Percentiles rank a stretch among this genome's conserved stretches.
Evolutionary conservation across 2,888 invertebrate genomes (phyloP).

Genomic region (Brachyptera putata): DNA sequence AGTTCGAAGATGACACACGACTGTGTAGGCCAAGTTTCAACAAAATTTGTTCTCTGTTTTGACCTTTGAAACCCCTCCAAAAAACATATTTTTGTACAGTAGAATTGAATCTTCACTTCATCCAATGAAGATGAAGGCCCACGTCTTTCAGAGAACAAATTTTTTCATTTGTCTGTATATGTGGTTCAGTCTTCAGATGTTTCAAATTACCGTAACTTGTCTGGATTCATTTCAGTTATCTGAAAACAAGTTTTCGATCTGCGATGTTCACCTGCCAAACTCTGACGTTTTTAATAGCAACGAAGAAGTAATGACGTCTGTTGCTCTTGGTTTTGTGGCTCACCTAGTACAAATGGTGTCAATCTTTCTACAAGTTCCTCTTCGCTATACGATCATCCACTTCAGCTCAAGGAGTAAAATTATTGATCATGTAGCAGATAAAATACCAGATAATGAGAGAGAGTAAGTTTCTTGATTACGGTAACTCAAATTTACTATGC

Average conservation of each 20-base stretch:
- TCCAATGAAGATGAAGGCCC: no score
- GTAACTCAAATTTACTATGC: no score
- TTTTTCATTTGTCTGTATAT: no score
- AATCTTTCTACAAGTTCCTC: slow-evolving; percentile 75
- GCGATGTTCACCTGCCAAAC: slow-evolving; percentile 67
- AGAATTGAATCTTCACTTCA: no score
- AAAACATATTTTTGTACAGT: no score
- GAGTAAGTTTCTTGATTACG: slow-evolving; percentile 50
- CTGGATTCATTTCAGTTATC: background rate
- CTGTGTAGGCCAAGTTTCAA: no score
- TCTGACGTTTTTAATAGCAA: slow-evolving; percentile 59
- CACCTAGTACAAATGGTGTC: slow-evolving; percentile 80
- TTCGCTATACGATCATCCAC: slow-evolving; percentile 77
- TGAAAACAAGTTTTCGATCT: slow-evolving; percentile 56
- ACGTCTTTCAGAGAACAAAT: no score
- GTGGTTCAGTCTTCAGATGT: no score
- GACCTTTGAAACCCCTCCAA: no score
- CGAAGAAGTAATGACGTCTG: slow-evolving; percentile 66
- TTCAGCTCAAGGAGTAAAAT: slow-evolving; percentile 80
- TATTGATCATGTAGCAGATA: slow-evolving; percentile 68
- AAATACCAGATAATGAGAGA: slow-evolving; percentile 60
- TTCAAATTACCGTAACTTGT: no score
- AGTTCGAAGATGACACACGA: no score
- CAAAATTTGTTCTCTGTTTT: no score
- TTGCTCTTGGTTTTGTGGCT: slow-evolving; percentile 83